Evolutionary conservation across 2,113 vertebrate species (phyloP).

Genomic region (Phaetusa simplex): DNA sequence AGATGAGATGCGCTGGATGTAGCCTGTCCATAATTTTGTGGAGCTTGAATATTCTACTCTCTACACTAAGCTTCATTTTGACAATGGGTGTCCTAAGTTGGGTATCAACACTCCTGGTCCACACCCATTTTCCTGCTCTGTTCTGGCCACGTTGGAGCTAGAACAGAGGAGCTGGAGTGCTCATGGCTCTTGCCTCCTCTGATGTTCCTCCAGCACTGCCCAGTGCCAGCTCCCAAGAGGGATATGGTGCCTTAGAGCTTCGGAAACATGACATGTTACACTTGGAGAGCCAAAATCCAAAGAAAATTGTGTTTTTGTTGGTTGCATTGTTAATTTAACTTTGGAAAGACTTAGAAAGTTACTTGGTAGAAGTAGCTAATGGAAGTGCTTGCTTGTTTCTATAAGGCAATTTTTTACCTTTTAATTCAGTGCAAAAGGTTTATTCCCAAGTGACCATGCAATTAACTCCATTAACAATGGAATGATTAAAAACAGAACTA

Average conservation of each 20-base stretch:
- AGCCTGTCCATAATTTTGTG: background rate
- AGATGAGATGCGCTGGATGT: background rate
- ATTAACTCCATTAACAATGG: background rate
- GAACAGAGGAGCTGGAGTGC: background rate
- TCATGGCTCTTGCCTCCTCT: background rate
- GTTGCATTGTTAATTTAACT: background rate
- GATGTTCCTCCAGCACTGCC: background rate
- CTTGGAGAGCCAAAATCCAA: background rate
- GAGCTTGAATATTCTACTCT: background rate
- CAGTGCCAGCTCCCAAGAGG: background rate
- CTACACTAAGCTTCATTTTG: background rate
- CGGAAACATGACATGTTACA: background rate
- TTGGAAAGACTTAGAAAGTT: background rate
- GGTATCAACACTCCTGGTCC: background rate
- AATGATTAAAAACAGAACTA: background rate
- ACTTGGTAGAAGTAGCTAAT: background rate
- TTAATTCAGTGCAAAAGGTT: background rate
- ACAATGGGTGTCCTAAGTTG: background rate
- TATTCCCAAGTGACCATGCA: background rate
- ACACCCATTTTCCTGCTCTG: background rate
- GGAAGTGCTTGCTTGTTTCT: background rate
- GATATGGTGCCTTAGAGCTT: background rate
- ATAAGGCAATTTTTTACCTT: background rate
- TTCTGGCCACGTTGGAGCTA: fast-evolving
- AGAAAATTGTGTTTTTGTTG: background rate